A percentile compares a stretch with the other conserved stretches of the same genome.
These are phyloP conservation scores for Ceuthmochares aereus DNA, from an alignment of 2,113 vertebrate genomes.

Conservation along the genomic window DNA sequence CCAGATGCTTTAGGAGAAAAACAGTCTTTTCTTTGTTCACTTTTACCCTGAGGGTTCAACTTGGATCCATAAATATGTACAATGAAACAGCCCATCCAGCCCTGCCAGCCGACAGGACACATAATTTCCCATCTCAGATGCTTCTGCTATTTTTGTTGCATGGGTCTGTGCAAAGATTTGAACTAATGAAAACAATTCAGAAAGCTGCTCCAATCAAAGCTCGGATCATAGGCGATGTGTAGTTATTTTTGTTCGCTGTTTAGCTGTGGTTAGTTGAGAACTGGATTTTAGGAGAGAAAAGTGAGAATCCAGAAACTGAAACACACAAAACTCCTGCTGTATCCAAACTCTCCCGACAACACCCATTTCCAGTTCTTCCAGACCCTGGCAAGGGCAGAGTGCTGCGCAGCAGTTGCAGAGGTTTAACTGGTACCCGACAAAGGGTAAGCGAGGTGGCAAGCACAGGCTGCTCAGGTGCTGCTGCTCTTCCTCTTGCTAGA, in stretches of 20 bases:
- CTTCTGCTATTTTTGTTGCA: slow-evolving; percentile 13
- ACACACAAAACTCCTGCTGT: background rate
- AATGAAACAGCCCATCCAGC: slow-evolving; percentile 26
- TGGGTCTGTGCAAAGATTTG: background rate
- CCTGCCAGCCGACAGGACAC: background rate
- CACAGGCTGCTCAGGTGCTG: background rate
- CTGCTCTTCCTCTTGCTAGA: background rate
- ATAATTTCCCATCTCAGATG: background rate
- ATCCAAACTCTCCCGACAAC: background rate
- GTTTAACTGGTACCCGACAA: background rate
- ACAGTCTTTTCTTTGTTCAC: slow-evolving; percentile 74
- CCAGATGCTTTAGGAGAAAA: slow-evolving; percentile 77
- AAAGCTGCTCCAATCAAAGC: background rate
- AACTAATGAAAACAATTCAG: background rate
- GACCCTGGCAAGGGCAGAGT: background rate
- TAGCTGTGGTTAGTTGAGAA: background rate
- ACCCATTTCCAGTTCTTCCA: background rate
- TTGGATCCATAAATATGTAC: slow-evolving; percentile 52
- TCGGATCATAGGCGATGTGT: background rate
- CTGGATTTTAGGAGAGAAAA: background rate
- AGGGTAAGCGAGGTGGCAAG: background rate
- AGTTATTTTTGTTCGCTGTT: background rate
- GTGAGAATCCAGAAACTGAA: background rate
- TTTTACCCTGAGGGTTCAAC: slow-evolving; percentile 67
- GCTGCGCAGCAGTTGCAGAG: background rate